Evolutionary conservation across 2,888 invertebrate species (phyloP).

Genomic region (Eristalis pertinax): DNA sequence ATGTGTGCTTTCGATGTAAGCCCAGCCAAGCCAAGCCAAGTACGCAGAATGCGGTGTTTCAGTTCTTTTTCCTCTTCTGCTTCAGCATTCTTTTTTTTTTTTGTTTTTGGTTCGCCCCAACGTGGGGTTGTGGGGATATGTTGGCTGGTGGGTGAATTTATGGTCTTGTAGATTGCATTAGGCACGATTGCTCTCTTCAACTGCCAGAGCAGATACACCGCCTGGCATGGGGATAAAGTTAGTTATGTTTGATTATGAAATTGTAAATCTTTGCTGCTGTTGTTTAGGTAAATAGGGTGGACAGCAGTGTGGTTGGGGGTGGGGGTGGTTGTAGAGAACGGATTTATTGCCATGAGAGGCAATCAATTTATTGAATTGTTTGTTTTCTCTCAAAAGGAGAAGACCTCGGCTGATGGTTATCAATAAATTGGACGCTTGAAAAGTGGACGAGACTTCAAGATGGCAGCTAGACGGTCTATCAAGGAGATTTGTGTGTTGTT

Average conservation of each 20-base stretch:
- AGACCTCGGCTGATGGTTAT: not conserved
- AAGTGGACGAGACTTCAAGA: not conserved
- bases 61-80: conserved; percentile 42
- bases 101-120: not conserved
- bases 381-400: not conserved
- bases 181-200: conserved; percentile 63
- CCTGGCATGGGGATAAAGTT: conserved; percentile 15
- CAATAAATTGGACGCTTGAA: not conserved
- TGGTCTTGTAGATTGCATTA: conserved; percentile 71
- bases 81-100: not conserved
- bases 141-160: conserved; percentile 58
- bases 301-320: not conserved
- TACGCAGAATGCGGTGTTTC: conserved; percentile 66
- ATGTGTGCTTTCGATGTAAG: conserved; percentile 71
- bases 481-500: no score
- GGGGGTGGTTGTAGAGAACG: no score
- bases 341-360: not conserved
- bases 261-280: conserved; percentile 46
- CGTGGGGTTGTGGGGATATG: not conserved
- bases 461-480: not conserved
- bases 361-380: conserved; percentile 1
- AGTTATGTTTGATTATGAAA: conserved; percentile 26
- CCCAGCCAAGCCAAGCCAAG: conserved; percentile 41
- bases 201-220: conserved; percentile 13
- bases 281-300: conserved; percentile 44